Evolutionary conservation across 2,797 vertebrate species (phyloP).

Genomic region (Peromyscus attwateri): DNA sequence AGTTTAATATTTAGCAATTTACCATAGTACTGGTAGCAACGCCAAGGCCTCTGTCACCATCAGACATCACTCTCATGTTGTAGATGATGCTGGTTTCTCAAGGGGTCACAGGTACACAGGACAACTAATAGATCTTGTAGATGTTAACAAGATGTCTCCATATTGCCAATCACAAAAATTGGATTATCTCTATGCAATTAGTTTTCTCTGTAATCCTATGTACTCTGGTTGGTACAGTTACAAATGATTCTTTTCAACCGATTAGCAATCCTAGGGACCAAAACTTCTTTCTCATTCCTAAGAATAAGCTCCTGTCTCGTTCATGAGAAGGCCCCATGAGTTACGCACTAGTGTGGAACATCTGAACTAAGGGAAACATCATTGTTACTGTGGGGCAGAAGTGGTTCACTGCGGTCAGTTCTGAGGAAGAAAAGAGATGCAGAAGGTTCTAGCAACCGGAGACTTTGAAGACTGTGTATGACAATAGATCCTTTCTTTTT

Average conservation of each 20-base stretch:
- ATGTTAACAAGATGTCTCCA: neutral
- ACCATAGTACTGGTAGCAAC: neutral
- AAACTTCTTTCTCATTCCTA: neutral
- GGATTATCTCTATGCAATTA: neutral
- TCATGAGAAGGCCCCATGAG: neutral
- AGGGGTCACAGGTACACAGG: neutral
- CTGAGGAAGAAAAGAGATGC: neutral
- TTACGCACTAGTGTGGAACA: neutral
- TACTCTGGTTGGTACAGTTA: neutral
- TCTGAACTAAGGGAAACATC: neutral
- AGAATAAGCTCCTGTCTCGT: neutral
- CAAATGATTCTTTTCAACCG: neutral
- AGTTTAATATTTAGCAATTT: neutral
- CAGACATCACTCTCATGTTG: neutral
- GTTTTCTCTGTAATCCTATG: neutral
- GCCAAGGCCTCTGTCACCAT: neutral
- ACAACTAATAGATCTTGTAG: neutral
- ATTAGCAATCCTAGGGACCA: neutral
- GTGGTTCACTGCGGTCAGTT: neutral
- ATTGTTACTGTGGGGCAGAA: neutral
- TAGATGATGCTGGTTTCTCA: neutral
- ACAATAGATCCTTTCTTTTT: neutral
- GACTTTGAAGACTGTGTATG: neutral
- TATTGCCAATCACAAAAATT: constrained; percentile 3
- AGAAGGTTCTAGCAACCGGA: neutral